Evolutionary conservation across 1,140 invertebrate genomes (phyloP), one percentile per base, ranked within the genome.

Genomic region (Pissodes strobi): DNA sequence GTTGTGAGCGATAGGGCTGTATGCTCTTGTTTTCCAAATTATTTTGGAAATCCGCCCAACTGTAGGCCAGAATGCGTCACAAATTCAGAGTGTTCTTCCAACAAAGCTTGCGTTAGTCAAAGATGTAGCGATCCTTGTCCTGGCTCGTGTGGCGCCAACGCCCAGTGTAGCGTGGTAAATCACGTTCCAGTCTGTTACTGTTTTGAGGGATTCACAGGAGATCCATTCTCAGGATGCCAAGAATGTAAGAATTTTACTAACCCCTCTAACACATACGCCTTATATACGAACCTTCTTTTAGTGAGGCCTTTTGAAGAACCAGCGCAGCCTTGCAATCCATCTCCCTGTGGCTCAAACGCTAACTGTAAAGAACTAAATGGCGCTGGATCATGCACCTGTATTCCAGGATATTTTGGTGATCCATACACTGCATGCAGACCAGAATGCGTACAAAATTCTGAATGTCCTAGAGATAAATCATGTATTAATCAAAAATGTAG

Each of bases 331-430:
- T 85, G 84, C 69, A 82, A 82, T 67, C 87, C 85, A 77, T 77
- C 83, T 41, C 91, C 91, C 10, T 93, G 91, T 77, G 91, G 91
- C n/a, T 81, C 86, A 2, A 93, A 93, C 79, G 89, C 90, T 17
- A 68, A 88, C 46, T 94, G 91, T 78, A 88, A 88, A 78, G 90
- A 91, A 80, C 81, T 85, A 51, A 83, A 87, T 72, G 84, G 84
- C 58, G 83, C 84, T 61, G 87, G 87, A 23, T 87, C 87, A 43
- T 91, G 89, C 77, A 83, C 86, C 45, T 91, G 89, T 77, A 73
- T 87, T 55, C 79, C 83, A 64, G 86, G 87, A 64, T 90, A 86
- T 77, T 86, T 86, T 69, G 88, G 89, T 5, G 86, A 87, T 75
- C 88, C 88, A 12, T 88, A 89, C 64, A 76, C 79, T 23, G 89